Evolutionary conservation across 2,888 invertebrate species (phyloP).

Genomic region (Phorcus lineatus): DNA sequence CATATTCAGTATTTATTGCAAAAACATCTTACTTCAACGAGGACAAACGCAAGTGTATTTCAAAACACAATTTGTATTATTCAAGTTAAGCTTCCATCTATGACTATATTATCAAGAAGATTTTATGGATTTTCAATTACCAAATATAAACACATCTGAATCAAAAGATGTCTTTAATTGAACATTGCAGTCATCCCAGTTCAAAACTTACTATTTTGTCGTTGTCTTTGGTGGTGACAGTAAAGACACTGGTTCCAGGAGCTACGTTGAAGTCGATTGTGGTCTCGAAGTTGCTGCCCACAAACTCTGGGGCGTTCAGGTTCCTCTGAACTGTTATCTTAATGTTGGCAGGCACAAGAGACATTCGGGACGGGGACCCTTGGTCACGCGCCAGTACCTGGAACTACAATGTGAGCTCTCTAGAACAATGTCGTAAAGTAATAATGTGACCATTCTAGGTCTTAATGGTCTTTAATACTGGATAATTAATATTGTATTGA

Average conservation of each 20-base stretch:
- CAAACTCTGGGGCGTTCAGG: conserved; percentile 59
- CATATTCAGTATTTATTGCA: not conserved
- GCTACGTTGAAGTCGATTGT: conserved; percentile 55
- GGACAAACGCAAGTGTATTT: too few relatives aligned
- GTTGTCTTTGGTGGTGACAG: conserved; percentile 60
- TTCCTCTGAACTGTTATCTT: conserved; percentile 63
- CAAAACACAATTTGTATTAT: too few relatives aligned
- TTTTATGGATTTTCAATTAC: not conserved
- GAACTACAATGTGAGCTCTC: conserved; percentile 71
- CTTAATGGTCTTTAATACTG: too few relatives aligned
- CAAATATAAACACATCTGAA: not conserved
- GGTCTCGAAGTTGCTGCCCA: conserved; percentile 43
- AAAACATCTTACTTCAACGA: not conserved
- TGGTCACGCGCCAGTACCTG: conserved; percentile 87
- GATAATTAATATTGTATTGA: too few relatives aligned
- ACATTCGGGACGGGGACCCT: conserved; percentile 89
- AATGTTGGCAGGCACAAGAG: conserved; percentile 80
- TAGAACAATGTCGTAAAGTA: not conserved
- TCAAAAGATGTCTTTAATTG: not conserved
- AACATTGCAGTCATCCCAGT: not conserved
- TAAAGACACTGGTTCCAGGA: conserved; percentile 51
- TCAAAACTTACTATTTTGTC: conserved; percentile 56
- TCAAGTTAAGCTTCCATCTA: too few relatives aligned
- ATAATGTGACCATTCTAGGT: too few relatives aligned
- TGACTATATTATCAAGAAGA: too few relatives aligned